Conservation (phyloP, 2,113 vertebrate genomes). For the Istiophorus platypterus region DNA sequence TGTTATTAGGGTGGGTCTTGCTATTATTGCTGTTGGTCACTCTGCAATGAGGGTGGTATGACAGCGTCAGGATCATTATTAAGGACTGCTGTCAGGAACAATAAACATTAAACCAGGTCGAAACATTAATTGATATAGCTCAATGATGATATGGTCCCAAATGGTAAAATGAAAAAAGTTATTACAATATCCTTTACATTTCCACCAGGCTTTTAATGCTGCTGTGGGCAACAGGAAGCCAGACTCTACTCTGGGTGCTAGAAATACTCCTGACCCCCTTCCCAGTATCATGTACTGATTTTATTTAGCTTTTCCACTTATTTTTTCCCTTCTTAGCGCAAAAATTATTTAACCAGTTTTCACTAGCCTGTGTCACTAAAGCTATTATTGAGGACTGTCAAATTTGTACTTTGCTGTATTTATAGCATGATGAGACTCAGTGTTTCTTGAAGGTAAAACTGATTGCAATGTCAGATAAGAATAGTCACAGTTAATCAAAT, state of each 20-base stretch:
- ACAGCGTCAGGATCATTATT: slow-evolving; percentile 53
- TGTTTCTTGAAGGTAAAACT: slow-evolving; percentile 11
- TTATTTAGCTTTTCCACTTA: slow-evolving; percentile 3
- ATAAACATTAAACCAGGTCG: slow-evolving; percentile 49
- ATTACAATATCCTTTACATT: slow-evolving; percentile 24
- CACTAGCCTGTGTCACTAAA: background rate
- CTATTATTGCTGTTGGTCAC: slow-evolving; percentile 53
- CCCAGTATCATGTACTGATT: slow-evolving; percentile 5
- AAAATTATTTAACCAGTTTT: background rate
- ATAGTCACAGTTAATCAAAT: slow-evolving; percentile 21
- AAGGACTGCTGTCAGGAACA: slow-evolving; percentile 34
- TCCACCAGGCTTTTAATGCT: slow-evolving; percentile 2
- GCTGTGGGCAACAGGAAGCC: background rate
- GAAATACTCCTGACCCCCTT: slow-evolving; percentile 2
- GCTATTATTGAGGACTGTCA: slow-evolving; percentile 1
- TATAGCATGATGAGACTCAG: background rate
- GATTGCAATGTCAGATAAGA: background rate
- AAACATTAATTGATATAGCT: slow-evolving; percentile 45
- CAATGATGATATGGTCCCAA: slow-evolving; percentile 10
- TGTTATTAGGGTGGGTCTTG: too few species aligned
- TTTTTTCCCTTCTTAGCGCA: background rate
- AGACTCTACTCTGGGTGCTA: background rate
- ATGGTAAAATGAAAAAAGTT: slow-evolving; percentile 21
- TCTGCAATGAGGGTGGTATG: slow-evolving; percentile 32
- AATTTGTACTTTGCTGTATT: background rate